Percentiles rank a stretch among this genome's conserved stretches.
These are phyloP conservation scores for Heteromurus nitidus DNA, from an alignment of 2,888 invertebrate genomes.

Conservation along the genomic window DNA sequence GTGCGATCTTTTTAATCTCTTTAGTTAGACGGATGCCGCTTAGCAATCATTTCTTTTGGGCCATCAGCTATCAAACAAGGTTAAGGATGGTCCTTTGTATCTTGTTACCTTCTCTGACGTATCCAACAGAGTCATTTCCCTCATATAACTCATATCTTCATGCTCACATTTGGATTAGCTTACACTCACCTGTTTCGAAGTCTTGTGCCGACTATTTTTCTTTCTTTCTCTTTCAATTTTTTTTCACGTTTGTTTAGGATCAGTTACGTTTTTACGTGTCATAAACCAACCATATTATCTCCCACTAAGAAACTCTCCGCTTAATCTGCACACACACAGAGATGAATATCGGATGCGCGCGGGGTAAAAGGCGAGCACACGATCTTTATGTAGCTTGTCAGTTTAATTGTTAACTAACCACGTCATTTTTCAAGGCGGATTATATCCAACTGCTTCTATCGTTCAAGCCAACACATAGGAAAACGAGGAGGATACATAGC, in stretches of 20 bases:
- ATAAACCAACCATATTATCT: slow-evolving; percentile 59
- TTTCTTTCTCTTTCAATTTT: slow-evolving; percentile 22
- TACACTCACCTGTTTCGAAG: slow-evolving; percentile 30
- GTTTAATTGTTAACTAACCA: slow-evolving; percentile 51
- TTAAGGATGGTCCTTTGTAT: slow-evolving; percentile 64
- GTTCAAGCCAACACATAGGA: too few species aligned
- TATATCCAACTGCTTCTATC: too few species aligned
- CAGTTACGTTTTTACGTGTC: slow-evolving; percentile 48
- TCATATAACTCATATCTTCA: slow-evolving; percentile 6
- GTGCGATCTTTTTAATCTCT: slow-evolving; percentile 73
- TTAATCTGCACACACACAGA: slow-evolving; percentile 14
- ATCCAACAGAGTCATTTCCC: slow-evolving; percentile 58
- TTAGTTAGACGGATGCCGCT: slow-evolving; percentile 71
- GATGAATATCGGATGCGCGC: background rate
- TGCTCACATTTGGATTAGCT: slow-evolving; percentile 33
- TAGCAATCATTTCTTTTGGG: slow-evolving; percentile 69
- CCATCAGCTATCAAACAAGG: slow-evolving; percentile 63
- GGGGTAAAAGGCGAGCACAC: slow-evolving; percentile 8
- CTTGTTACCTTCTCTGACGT: slow-evolving; percentile 42
- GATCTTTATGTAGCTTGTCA: slow-evolving; percentile 53
- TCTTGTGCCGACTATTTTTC: slow-evolving; percentile 26
- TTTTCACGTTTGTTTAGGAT: slow-evolving; percentile 48
- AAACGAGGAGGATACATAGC: too few species aligned
- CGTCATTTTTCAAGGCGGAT: too few species aligned
- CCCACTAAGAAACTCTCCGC: slow-evolving; percentile 12